Evolutionary conservation across 2,888 invertebrate genomes (phyloP).

Genomic region (Nysson spinosus): DNA sequence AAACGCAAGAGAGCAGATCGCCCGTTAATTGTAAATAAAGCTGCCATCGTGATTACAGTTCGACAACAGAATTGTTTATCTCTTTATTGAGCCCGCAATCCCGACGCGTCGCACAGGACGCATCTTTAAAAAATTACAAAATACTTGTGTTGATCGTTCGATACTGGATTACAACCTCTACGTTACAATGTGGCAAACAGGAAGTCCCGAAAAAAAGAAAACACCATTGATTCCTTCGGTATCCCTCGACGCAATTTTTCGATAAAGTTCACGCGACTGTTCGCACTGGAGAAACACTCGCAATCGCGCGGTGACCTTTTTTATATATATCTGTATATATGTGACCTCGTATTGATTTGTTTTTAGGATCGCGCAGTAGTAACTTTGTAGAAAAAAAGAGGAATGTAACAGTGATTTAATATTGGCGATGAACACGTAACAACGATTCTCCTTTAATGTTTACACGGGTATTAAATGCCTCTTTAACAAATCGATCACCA

Average conservation of each 20-base stretch:
- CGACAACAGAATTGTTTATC: slow-evolving; percentile 52
- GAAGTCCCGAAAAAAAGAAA: slow-evolving; percentile 3
- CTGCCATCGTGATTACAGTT: slow-evolving; percentile 62
- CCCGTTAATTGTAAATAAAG: slow-evolving; percentile 67
- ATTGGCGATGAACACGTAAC: slow-evolving; percentile 51
- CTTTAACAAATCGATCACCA: slow-evolving; percentile 14
- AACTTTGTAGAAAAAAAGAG: slow-evolving; percentile 54
- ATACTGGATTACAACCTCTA: slow-evolving; percentile 40
- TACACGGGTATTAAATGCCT: slow-evolving; percentile 24
- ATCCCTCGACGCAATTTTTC: no score
- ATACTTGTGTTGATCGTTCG: slow-evolving; percentile 49
- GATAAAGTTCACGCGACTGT: no score
- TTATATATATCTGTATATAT: no score
- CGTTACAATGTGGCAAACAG: slow-evolving; percentile 21
- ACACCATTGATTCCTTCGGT: no score
- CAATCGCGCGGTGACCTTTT: no score
- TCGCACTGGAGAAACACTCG: no score
- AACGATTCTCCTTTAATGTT: slow-evolving; percentile 33
- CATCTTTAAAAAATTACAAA: slow-evolving; percentile 67
- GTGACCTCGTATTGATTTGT: no score
- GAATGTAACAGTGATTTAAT: slow-evolving; percentile 60
- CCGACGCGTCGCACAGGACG: slow-evolving; percentile 46
- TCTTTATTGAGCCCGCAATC: slow-evolving; percentile 62
- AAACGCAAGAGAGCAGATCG: slow-evolving; percentile 28
- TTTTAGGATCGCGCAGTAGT: background rate